phyloP scores from a whole-genome alignment of 2,113 vertebrate genomes.

The Nesospiza acunhae region DNA sequence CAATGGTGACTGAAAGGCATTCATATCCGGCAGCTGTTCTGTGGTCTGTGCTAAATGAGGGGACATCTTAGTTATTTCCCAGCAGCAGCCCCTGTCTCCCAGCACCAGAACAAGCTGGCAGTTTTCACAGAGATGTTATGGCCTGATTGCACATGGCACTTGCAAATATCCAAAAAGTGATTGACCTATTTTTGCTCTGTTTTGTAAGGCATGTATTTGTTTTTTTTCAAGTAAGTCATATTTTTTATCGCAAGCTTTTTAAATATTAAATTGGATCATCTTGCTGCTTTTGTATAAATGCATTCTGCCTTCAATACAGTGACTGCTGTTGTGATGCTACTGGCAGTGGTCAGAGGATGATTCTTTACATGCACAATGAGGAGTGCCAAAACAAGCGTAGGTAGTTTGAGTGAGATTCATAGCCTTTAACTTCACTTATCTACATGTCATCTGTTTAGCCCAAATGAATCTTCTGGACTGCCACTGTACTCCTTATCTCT shows the following conservation, averaged over 20 bases:
- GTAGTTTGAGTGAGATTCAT: not conserved
- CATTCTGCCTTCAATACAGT: not conserved
- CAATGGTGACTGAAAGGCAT: constrained; percentile 45
- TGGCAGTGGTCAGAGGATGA: not conserved
- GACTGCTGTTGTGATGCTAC: not conserved
- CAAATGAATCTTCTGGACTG: not conserved
- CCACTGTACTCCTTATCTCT: not conserved
- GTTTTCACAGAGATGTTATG: not conserved
- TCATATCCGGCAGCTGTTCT: constrained; percentile 60
- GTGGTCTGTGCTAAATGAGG: constrained; percentile 35
- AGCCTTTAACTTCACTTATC: not conserved
- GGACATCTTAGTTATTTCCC: constrained; percentile 12
- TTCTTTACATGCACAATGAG: accelerated
- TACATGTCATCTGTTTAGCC: not conserved
- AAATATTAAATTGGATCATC: not conserved
- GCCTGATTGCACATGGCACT: constrained; percentile 2
- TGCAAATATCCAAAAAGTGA: not conserved
- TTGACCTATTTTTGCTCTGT: not conserved
- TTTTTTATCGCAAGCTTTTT: not conserved
- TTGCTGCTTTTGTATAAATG: not conserved
- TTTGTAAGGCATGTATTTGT: not conserved
- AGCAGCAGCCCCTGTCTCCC: not conserved
- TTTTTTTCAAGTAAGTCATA: not conserved
- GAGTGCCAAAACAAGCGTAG: accelerated
- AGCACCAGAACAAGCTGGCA: not conserved